Base-by-base conservation (phyloP, 2,113 vertebrate genomes). In the Neoarius graeffei region DNA sequence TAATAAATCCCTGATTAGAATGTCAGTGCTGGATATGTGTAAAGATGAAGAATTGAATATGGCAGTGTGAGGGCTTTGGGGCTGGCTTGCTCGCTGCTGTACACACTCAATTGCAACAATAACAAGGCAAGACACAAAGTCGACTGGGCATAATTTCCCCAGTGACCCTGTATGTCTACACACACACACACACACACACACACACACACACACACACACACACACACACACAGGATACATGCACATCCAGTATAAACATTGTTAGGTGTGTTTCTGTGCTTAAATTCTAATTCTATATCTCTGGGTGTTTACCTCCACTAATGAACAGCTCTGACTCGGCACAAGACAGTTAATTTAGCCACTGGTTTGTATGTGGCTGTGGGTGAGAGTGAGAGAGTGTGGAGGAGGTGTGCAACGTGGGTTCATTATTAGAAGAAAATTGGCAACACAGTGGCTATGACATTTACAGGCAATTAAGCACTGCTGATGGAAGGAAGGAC, bases 401-500 rank as follows among this genome's bases (percentile, higher is more conserved):
- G 30, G 25, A 19, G 30, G 50, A 81, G 77, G 27, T 79, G 50
- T 54, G 76, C 67, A 71, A 77, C 35, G 84, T 87, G 35, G 71
- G 85, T 88, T 91, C 54, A 90, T 91, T 90, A 81, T 59, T 67
- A 71, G 85, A 87, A 74, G 77, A 87, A 80, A 79, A 87, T 66
- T 19, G 82, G 52, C 84, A 69, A 84, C n/a, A 83, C 76, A 67
- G 60, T 79, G 57, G 15, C 82, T 79, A 42, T 90, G 89, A 88
- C 89, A 91, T 91, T 79, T 90, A 91, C 86, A 35, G 23, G 87
- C 85, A 88, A 88, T 90, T 91, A 91, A 71, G 71, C 27, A 13
- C 64, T 54, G 60, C 17, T 66, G n/a, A 35, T 83, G 23, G n/a
- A 59, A 83, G 11, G 57, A 52, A 74, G 42, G 57, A 59, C 67